Base-by-base conservation (phyloP, 2,113 vertebrate species). In the Corvus moneduloides region DNA sequence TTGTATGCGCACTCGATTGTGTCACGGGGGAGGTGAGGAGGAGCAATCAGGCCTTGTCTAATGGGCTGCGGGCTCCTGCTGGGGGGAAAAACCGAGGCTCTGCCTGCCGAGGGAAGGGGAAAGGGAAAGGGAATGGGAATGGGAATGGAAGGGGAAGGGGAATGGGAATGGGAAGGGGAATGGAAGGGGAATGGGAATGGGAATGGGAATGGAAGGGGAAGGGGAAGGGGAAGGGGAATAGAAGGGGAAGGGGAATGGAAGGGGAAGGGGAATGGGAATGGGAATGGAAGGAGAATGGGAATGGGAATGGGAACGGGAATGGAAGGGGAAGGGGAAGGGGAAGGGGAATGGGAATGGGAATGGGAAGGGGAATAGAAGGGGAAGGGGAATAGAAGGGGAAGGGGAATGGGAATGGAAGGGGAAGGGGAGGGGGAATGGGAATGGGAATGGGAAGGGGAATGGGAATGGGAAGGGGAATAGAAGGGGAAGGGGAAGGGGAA, bases 1-100 rank as follows among this genome's bases (percentile, higher is more conserved):
- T 96, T 96, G 97, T 98, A 80, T 96, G 98, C 95, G 95, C 98
- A 98, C 98, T 98, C 96, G 96, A 80, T 98, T 98, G 98, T 98
- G 98, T 97, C 97, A 94, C 93, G 93, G 97, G 81, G 85, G 94
- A 94, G 96, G 94, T 80, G 94, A 93, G 97, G 93, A 89, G 91
- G 75, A 96, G 96, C 95, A 89, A 80, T 85, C 93, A 81, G 94
- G 94, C 93, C 95, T 96, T 85, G 90, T 95, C 97, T 97, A 97
- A 98, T 97, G 97, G 97, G 96, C 97, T 91, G 95, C 64, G 58
- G 79, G 49, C 89, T 93, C 96, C 95, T 3, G 46, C 87, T 91
- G 86, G 3, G 92, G 95, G 97, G 84, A 74, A 43, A 86, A 95
- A 85, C 49, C 11, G 39, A 8, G 88, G 78, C 73, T 66, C 90